These are phyloP conservation scores for Coturnix japonica DNA, from an alignment of 2,113 vertebrate species.

Conservation along the genomic window DNA sequence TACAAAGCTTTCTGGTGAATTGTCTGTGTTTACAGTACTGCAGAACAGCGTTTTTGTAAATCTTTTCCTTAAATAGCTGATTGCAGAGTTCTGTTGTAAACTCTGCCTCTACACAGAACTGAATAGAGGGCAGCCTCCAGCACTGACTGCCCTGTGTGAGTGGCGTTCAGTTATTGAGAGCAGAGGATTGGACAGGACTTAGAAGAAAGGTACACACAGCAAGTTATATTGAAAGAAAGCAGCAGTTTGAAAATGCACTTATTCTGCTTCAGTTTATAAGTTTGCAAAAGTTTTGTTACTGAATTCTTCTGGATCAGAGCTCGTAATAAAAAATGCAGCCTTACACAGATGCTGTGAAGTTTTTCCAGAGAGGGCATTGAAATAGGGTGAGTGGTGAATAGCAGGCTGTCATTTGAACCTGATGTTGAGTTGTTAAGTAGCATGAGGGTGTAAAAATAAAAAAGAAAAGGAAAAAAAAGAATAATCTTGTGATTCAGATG, in stretches of 20 bases:
- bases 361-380: neutral
- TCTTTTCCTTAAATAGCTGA: neutral
- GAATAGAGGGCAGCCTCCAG: neutral
- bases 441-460: neutral
- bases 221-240: neutral
- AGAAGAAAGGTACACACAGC: neutral
- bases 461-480: neutral
- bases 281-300: neutral
- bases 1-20: conserved; percentile 19
- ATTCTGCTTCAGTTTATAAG: neutral
- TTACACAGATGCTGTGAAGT: neutral
- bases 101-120: neutral
- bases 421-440: neutral
- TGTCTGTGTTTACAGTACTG: neutral
- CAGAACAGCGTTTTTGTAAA: neutral
- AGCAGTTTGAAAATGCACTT: neutral
- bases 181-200: neutral
- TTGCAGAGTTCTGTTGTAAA: neutral
- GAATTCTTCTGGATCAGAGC: neutral
- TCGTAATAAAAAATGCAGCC: neutral
- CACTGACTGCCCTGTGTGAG: accelerated
- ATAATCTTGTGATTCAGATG: neutral
- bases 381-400: neutral
- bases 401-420: neutral
- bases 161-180: neutral